A percentile compares a stretch with the other conserved stretches of the same genome.
Evolutionary conservation across 2,113 vertebrate species (phyloP).

Genomic region (Miniopterus natalensis): DNA sequence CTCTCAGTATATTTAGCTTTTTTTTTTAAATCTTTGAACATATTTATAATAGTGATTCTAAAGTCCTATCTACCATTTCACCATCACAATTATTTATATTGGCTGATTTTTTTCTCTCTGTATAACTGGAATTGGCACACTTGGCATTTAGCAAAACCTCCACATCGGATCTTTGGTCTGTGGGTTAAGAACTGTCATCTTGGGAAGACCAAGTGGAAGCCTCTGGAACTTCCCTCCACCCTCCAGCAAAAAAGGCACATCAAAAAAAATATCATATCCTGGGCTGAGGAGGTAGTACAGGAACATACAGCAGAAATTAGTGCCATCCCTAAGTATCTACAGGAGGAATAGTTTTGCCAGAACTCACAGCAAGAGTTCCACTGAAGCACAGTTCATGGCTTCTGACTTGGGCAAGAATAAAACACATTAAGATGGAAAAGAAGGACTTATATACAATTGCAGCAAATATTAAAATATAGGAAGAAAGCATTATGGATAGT

Average conservation of each 20-base stretch:
- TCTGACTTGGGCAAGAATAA: neutral
- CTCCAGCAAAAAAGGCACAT: neutral
- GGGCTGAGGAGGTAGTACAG: neutral
- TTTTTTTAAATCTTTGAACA: neutral
- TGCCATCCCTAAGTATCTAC: neutral
- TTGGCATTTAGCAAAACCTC: neutral
- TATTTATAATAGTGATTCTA: neutral
- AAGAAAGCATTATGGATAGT: neutral
- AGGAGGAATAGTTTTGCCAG: too few relatives aligned
- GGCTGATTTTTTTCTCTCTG: neutral
- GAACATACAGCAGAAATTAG: neutral
- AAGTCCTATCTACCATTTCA: neutral
- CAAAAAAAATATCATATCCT: neutral
- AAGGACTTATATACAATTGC: neutral
- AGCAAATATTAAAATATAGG: neutral
- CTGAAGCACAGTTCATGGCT: neutral
- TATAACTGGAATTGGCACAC: neutral
- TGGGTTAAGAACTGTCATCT: neutral
- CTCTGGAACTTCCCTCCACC: neutral
- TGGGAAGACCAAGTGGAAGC: neutral
- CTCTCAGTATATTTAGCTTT: neutral
- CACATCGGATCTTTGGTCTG: neutral
- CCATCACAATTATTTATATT: neutral
- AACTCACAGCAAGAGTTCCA: neutral
- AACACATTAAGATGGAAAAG: neutral